Percentiles rank a stretch among this genome's conserved stretches.
Evolutionary conservation across 2,797 vertebrate genomes (phyloP).

Genomic region (Alosa sapidissima): DNA sequence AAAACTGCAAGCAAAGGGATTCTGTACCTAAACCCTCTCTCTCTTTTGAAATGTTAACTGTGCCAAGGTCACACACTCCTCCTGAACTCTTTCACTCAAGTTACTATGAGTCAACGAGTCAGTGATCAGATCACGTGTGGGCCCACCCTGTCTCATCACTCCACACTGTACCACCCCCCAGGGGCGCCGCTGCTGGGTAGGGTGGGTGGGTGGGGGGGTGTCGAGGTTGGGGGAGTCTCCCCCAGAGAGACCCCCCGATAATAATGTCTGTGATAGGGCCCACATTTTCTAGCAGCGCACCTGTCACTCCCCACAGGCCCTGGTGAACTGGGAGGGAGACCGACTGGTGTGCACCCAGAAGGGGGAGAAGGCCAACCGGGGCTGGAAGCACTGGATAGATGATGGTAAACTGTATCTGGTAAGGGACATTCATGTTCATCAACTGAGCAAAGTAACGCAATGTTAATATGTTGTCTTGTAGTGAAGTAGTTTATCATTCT

Average conservation of each 20-base stretch:
- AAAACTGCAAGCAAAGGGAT: not conserved
- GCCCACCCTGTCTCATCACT: not conserved
- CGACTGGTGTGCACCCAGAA: slow-evolving; percentile 84
- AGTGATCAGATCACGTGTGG: not conserved
- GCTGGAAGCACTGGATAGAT: slow-evolving; percentile 92
- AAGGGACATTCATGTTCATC: slow-evolving; percentile 50
- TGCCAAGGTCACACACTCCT: not conserved
- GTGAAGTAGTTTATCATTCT: no score
- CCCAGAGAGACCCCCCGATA: no score
- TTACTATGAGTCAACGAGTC: slow-evolving; percentile 31
- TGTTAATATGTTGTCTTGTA: no score
- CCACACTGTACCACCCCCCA: not conserved
- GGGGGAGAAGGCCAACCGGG: slow-evolving; percentile 87
- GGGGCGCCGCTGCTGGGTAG: no score
- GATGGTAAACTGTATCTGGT: slow-evolving; percentile 83
- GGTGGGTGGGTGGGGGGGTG: no score
- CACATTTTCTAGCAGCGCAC: no score
- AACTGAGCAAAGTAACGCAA: no score
- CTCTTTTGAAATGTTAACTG: not conserved
- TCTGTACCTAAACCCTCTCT: not conserved
- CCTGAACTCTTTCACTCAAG: not conserved
- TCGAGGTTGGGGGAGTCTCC: no score
- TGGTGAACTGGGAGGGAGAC: slow-evolving; percentile 87
- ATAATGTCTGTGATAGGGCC: no score
- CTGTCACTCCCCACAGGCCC: slow-evolving; percentile 64